phyloP scores from a whole-genome alignment of 2,113 vertebrate species.

The Pholis gunnellus region DNA sequence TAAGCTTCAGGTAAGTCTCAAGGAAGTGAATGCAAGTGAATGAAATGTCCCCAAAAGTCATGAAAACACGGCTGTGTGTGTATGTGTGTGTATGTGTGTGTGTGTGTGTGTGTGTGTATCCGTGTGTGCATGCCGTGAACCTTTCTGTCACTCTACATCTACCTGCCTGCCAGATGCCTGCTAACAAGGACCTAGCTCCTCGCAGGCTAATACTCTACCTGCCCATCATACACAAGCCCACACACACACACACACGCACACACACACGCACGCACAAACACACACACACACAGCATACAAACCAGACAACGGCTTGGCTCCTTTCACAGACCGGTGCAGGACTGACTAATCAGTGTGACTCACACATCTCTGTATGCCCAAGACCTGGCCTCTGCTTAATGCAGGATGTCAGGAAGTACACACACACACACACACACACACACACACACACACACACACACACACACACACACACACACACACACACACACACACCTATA shows the following conservation, averaged over 20 bases:
- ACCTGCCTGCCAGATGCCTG: slow-evolving; percentile 65
- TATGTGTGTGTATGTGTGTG: slow-evolving; percentile 29
- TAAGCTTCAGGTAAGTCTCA: too few species aligned
- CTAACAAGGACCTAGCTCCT: slow-evolving; percentile 73
- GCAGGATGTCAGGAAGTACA: slow-evolving; percentile 56
- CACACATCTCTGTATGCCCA: slow-evolving; percentile 59
- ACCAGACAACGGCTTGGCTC: slow-evolving; percentile 46
- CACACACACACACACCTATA: slow-evolving; percentile 24
- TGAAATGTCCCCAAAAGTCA: neutral
- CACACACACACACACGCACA: slow-evolving; percentile 49
- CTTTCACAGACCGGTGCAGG: slow-evolving; percentile 49
- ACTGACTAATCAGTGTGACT: slow-evolving; percentile 76
- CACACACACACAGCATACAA: slow-evolving; percentile 56
- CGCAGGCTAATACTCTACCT: slow-evolving; percentile 66
- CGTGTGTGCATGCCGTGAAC: slow-evolving; percentile 46
- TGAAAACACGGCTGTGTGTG: neutral
- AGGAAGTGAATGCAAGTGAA: neutral
- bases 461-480: slow-evolving; percentile 30
- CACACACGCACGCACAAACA: slow-evolving; percentile 49
- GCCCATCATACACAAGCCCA: slow-evolving; percentile 59
- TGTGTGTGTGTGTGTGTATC: slow-evolving; percentile 22
- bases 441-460: slow-evolving; percentile 18
- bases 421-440: slow-evolving; percentile 31
- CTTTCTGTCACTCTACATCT: slow-evolving; percentile 70
- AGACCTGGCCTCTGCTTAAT: slow-evolving; percentile 64